Evolutionary conservation across 2,797 vertebrate genomes (phyloP).

Genomic region (Pterois miles): DNA sequence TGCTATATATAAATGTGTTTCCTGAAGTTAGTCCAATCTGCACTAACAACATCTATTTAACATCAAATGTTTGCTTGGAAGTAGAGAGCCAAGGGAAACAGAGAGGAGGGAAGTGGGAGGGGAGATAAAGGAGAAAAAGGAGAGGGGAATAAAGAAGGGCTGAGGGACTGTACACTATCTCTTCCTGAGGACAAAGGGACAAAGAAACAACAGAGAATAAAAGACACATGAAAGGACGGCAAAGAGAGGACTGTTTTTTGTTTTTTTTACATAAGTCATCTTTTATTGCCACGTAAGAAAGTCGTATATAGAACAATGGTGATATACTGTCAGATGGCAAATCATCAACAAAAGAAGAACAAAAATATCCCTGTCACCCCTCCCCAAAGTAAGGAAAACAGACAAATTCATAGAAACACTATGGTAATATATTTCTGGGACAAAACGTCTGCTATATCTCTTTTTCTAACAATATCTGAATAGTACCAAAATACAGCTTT

Average conservation of each 20-base stretch:
- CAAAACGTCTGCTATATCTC: slow-evolving; percentile 78
- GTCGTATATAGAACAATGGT: slow-evolving; percentile 96
- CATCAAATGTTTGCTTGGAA: slow-evolving; percentile 38
- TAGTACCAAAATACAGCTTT: slow-evolving; percentile 83
- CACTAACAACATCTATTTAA: slow-evolving; percentile 19
- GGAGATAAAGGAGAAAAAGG: slow-evolving; percentile 1
- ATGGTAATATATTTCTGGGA: slow-evolving; percentile 76
- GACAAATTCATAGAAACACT: slow-evolving; percentile 80
- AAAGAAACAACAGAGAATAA: slow-evolving; percentile 17
- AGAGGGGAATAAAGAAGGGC: neutral
- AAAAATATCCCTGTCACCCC: slow-evolving; percentile 75
- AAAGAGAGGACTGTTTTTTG: slow-evolving; percentile 53
- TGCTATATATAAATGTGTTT: slow-evolving; percentile 29
- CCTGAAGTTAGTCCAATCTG: slow-evolving; percentile 7
- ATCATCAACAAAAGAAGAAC: slow-evolving; percentile 86
- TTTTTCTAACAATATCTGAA: slow-evolving; percentile 78
- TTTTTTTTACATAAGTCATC: slow-evolving; percentile 79
- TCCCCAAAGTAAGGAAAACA: slow-evolving; percentile 81
- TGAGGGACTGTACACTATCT: slow-evolving; percentile 15
- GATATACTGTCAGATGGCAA: slow-evolving; percentile 91
- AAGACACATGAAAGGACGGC: slow-evolving; percentile 41
- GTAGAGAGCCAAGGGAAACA: slow-evolving; percentile 6
- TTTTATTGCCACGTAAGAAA: slow-evolving; percentile 99
- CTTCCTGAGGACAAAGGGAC: slow-evolving; percentile 27
- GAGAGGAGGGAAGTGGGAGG: slow-evolving; percentile 7